Evolutionary conservation across 2,797 vertebrate genomes (phyloP).

Genomic region (Lophotriccus pileatus): DNA sequence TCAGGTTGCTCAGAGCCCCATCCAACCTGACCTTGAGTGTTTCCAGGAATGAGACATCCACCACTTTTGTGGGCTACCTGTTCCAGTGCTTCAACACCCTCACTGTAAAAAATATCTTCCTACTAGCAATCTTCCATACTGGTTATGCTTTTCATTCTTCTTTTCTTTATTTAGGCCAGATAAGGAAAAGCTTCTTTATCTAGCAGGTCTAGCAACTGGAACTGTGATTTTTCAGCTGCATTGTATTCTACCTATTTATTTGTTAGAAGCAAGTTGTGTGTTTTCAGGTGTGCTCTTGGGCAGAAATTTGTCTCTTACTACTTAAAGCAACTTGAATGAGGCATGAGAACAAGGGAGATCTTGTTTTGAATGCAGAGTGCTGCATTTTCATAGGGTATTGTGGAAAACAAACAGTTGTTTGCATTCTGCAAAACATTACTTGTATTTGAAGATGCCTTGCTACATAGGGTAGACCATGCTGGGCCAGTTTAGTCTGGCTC

Average conservation of each 20-base stretch:
- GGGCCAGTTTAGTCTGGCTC: neutral
- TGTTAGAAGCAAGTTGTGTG: neutral
- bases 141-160: neutral
- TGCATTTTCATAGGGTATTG: accelerated
- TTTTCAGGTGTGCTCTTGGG: neutral
- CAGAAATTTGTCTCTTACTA: neutral
- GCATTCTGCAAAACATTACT: neutral
- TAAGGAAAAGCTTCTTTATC: neutral
- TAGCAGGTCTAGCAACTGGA: neutral
- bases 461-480: neutral
- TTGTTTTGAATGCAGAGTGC: neutral
- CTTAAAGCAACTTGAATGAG: neutral
- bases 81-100: neutral
- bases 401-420: neutral
- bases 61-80: neutral
- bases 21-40: neutral
- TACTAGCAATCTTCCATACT: neutral
- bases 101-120: neutral
- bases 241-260: neutral
- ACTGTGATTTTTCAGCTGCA: neutral
- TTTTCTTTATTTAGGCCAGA: neutral
- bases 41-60: neutral
- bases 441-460: neutral
- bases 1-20: neutral
- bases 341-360: neutral